phyloP scores from a whole-genome alignment of 1,140 invertebrate genomes.

The Drosophila santomea region DNA sequence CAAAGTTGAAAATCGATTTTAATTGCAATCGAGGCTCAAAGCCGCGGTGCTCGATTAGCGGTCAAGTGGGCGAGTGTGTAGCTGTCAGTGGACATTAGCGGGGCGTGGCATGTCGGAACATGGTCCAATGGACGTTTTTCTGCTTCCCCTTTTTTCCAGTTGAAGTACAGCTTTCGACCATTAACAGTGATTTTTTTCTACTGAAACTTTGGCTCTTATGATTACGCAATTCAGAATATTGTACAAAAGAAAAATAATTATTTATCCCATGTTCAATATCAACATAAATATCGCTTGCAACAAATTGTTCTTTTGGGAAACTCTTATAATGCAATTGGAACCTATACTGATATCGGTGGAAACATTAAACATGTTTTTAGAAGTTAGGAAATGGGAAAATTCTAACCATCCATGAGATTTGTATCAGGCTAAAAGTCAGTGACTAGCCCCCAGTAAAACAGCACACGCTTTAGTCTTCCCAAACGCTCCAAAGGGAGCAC shows the following conservation, averaged over 20 bases:
- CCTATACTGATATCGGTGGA: neutral
- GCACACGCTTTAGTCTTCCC: neutral
- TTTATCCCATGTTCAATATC: too few relatives aligned
- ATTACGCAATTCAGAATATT: too few relatives aligned
- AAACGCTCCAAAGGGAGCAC: neutral
- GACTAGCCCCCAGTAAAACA: too few relatives aligned
- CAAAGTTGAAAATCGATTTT: constrained; percentile 80
- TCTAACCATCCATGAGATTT: constrained; percentile 6
- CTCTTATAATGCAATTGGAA: neutral
- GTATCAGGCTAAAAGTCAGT: neutral
- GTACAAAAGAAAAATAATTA: too few relatives aligned
- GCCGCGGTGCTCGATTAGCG: constrained; percentile 47
- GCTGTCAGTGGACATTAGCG: constrained; percentile 10
- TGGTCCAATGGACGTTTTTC: neutral
- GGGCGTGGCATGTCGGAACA: neutral
- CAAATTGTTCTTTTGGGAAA: too few relatives aligned
- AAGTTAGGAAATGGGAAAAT: neutral
- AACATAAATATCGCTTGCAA: too few relatives aligned
- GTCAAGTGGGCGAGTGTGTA: constrained; percentile 22
- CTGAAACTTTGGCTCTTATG: too few relatives aligned
- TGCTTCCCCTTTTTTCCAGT: neutral
- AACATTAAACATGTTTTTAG: neutral
- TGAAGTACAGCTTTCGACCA: neutral
- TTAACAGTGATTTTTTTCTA: neutral
- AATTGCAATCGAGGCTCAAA: constrained; percentile 71